These are phyloP conservation scores for Embidobia sp. DNA, from an alignment of 2,888 invertebrate genomes.

Conservation along the genomic window DNA sequence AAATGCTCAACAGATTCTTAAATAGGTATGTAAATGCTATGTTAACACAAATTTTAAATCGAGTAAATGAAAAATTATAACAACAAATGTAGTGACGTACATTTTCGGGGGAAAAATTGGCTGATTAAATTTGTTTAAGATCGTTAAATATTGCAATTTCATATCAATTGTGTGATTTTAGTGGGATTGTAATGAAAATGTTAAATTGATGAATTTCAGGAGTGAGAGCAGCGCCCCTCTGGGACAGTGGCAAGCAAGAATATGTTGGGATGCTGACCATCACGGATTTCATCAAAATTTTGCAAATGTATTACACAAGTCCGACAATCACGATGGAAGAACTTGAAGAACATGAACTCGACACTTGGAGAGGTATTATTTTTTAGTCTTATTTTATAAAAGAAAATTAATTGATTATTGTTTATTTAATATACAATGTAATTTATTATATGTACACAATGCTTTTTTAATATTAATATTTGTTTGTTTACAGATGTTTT, in stretches of 20 bases:
- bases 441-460: no score
- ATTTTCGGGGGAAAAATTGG: no score
- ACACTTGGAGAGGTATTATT: slow-evolving; percentile 96
- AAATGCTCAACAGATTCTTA: no score
- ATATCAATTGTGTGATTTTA: background rate
- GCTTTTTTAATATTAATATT: no score
- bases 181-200: background rate
- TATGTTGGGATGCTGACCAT: slow-evolving; percentile 99
- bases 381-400: slow-evolving; percentile 6
- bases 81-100: no score
- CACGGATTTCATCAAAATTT: slow-evolving; percentile 99
- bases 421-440: slow-evolving; percentile 2
- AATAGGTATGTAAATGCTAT: no score
- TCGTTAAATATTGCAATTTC: no score
- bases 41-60: no score
- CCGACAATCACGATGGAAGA: slow-evolving; percentile 97
- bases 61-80: no score
- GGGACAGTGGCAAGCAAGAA: slow-evolving; percentile 95
- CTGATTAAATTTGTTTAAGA: no score
- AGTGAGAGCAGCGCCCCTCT: slow-evolving; percentile 97
- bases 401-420: background rate
- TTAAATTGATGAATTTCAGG: no score
- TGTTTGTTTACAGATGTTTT: slow-evolving; percentile 87
- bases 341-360: slow-evolving; percentile 97
- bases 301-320: slow-evolving; percentile 98